Conservation (phyloP, 92 coral and sea anemone species). For the Siderastrea siderea region DNA sequence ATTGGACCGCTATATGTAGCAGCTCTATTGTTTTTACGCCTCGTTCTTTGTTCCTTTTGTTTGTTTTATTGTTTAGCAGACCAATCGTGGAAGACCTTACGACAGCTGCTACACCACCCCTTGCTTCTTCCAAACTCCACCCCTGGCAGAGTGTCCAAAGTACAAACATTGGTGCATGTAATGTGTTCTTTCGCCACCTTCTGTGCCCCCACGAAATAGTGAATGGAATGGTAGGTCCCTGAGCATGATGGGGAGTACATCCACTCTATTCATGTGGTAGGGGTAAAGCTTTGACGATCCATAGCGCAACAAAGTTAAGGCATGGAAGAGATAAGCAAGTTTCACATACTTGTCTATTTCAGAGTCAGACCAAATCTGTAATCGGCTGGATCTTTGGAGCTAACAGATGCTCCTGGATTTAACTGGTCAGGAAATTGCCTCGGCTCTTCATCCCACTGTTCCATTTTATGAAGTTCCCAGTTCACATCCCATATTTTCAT, state of each 20-base stretch:
- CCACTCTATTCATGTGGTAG: constrained; percentile 38
- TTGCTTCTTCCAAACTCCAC: neutral
- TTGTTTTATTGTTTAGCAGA: too few species aligned
- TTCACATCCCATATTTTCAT: constrained; percentile 36
- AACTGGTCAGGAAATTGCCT: neutral
- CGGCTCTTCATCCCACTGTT: constrained; percentile 47
- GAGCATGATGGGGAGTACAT: constrained; percentile 21
- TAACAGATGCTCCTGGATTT: neutral
- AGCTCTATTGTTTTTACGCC: too few species aligned
- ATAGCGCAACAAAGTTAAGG: constrained; percentile 19
- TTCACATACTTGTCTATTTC: constrained; percentile 28
- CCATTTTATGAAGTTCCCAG: constrained; percentile 34
- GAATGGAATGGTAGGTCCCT: neutral
- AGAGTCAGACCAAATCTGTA: constrained; percentile 13
- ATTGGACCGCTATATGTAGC: too few species aligned
- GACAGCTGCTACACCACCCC: too few species aligned
- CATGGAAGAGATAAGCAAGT: constrained; percentile 40
- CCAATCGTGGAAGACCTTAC: too few species aligned
- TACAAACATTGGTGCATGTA: neutral
- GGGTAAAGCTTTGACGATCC: constrained; percentile 48
- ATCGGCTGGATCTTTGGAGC: neutral
- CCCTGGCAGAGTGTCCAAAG: neutral
- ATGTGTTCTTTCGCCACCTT: neutral
- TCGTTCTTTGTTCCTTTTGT: too few species aligned
- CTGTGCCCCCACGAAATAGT: constrained; percentile 20